Evolutionary conservation across 2,888 invertebrate genomes (phyloP).

Genomic region (Trissonchulus latispiculum): DNA sequence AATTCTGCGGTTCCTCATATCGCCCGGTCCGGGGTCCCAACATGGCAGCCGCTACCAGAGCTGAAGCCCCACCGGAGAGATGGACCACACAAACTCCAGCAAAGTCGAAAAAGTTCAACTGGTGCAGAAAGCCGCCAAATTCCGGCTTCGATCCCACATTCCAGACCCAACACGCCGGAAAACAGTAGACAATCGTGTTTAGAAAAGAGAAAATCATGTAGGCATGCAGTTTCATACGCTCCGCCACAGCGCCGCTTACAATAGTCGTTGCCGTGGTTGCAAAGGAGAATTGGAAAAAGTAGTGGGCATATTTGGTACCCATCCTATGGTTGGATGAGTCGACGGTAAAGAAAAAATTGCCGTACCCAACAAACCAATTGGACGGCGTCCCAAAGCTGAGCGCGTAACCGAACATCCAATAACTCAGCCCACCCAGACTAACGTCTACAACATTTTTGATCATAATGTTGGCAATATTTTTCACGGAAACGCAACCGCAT

Average conservation of each 20-base stretch:
- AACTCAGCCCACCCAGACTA: slow-evolving; percentile 72
- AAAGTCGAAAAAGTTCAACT: slow-evolving; percentile 43
- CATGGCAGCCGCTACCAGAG: slow-evolving; percentile 77
- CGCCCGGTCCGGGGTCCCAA: slow-evolving; percentile 68
- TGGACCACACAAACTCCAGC: slow-evolving; percentile 58
- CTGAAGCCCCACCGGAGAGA: slow-evolving; percentile 65
- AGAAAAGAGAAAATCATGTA: slow-evolving; percentile 51
- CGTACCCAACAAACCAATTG: slow-evolving; percentile 71
- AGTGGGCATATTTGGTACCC: slow-evolving; percentile 77
- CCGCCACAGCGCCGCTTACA: slow-evolving; percentile 87
- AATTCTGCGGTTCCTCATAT: slow-evolving; percentile 52
- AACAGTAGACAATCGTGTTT: slow-evolving; percentile 78
- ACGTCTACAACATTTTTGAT: slow-evolving; percentile 89
- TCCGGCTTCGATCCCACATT: slow-evolving; percentile 50
- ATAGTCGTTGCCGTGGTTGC: slow-evolving; percentile 82
- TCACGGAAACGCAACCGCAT: slow-evolving; percentile 59
- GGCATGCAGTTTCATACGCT: slow-evolving; percentile 48
- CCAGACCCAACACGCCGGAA: slow-evolving; percentile 59
- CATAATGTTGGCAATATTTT: slow-evolving; percentile 93
- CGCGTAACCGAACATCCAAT: slow-evolving; percentile 86
- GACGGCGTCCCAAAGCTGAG: slow-evolving; percentile 63
- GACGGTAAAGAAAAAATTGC: slow-evolving; percentile 71
- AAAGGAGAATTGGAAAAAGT: too few species aligned
- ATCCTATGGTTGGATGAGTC: slow-evolving; percentile 51
- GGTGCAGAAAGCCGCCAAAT: slow-evolving; percentile 65